Base-by-base conservation (phyloP, 2,797 vertebrate genomes). In the Crypturellus tataupa region DNA sequence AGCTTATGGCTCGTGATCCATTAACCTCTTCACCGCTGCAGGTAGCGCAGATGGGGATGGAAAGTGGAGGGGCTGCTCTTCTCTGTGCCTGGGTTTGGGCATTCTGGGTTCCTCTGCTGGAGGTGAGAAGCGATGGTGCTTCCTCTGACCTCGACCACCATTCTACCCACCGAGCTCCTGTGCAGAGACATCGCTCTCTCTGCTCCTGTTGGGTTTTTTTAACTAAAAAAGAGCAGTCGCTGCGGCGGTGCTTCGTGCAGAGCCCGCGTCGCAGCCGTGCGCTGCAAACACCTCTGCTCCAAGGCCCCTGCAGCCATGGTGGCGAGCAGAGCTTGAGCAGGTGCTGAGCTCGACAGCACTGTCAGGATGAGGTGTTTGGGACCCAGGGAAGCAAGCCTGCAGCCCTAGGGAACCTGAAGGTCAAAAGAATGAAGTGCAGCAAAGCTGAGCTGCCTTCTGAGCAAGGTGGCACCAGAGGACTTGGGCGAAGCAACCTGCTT, bases 41-140 rank as follows among this genome's bases (percentile, higher is more conserved):
- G 29, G 23, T 69, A 63, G 35, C 0, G 0, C 44, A 70, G 5
- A 23, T 56, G 10, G n/a, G 55, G 35, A 11, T n/a, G 53, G 51
- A 29, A 20, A 6, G 51, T 29, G 27, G 51, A 29, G 51, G 51
- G 51, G 29, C 51, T 53, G 27, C 51, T 29, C 49, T 51, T 8
- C 25, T 51, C 51, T 16, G 27, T 29, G 27, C 15, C 25, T 53
- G 27, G 51, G 29, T 53, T 20, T 17, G 27, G 17, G 10, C 29
- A 56, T 56, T 56, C 11, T 11, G 9, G 9, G 18, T 56, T 10
- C 53, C 53, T 56, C 53, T 4, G 10, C 31, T 6, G 11, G 29
- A 56, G 53, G 31, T 19, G 25, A 19, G 53, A 56, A 56, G 17
- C 10, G 10, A 56, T 19, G 29, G 53, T 31, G 53, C 29, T n/a